Evolutionary conservation across 2,113 vertebrate species (phyloP), one percentile per base, ranked within the genome.

Genomic region (Zapus hudsonius): DNA sequence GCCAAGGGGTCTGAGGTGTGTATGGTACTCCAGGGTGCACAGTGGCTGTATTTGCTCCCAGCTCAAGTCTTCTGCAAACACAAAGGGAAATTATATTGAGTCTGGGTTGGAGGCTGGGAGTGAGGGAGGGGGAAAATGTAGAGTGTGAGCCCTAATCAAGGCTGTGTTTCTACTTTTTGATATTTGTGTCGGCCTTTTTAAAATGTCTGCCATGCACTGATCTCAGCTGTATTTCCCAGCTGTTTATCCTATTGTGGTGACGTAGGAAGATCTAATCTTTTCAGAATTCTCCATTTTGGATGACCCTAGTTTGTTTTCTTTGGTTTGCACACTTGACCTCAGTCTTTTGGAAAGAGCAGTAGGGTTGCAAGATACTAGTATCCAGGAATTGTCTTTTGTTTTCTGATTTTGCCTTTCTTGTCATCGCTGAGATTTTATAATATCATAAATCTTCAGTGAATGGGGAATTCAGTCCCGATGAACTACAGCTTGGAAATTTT

Each of bases 361-460:
- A 42, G 40, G 20, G 40, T 80, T 90, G 3, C 38, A 74, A 85
- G 69, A 59, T 59, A 59, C 8, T 27, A 38, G 15, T 87, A 61
- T 36, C 36, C n/a, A 64, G 64, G 22, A 64, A 83, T 91, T 74
- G 40, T 79, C 40, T 69, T n/a, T n/a, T 84, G 63, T 33, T 90
- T 92, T 81, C 36, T 92, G 47, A 67, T 74, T 75, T 92, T 92
- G 33, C 52, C 27, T 73, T 82, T 87, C 29, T 92, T 69, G 52
- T 78, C n/a, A 69, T 52, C 40, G 40, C 66, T 63, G 81, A 88
- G 83, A 66, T 75, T 90, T 89, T 83, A 13, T 66, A 36, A 52
- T 83, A 17, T 75, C 42, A 86, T 87, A 69, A 27, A 66, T 72
- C 89, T 61, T 84, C 70, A 82, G 9, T 67, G 44, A 91, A 22